phyloP scores from a whole-genome alignment of 2,113 vertebrate genomes.

The Anoplopoma fimbria region DNA sequence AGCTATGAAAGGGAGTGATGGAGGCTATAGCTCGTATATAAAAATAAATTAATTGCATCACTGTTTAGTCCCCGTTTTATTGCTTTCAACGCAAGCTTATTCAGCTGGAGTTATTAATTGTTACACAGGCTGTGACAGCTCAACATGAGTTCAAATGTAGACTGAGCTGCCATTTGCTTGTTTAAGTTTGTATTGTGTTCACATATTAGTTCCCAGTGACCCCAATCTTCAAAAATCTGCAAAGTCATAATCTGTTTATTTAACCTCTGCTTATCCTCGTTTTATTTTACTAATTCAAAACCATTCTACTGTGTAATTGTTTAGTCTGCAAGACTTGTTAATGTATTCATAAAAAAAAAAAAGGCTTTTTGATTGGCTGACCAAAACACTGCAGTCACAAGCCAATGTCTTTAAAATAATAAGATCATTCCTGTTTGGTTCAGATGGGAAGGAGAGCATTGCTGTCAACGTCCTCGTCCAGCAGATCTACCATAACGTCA shows the following conservation, averaged over 20 bases:
- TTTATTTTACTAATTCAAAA: slow-evolving; percentile 56
- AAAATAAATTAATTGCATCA: not conserved
- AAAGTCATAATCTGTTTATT: slow-evolving; percentile 57
- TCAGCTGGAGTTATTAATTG: not conserved
- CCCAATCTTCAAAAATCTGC: slow-evolving; percentile 1
- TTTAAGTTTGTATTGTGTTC: not conserved
- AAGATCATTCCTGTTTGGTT: not conserved
- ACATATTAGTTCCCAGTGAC: slow-evolving; percentile 1
- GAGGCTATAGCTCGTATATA: not conserved
- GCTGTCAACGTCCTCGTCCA: slow-evolving; percentile 28
- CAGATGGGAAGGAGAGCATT: slow-evolving; percentile 16
- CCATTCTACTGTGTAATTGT: slow-evolving; percentile 65
- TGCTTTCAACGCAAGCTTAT: not conserved
- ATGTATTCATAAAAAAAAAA: slow-evolving; percentile 48
- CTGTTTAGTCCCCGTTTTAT: not conserved
- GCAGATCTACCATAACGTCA: slow-evolving; percentile 40
- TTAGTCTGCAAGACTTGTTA: slow-evolving; percentile 34
- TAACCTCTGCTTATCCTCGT: slow-evolving; percentile 60
- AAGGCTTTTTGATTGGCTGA: slow-evolving; percentile 43
- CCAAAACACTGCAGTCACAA: slow-evolving; percentile 16
- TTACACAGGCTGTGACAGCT: not conserved
- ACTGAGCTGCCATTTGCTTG: not conserved
- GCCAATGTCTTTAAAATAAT: slow-evolving; percentile 26
- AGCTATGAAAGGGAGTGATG: no score
- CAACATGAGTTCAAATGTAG: not conserved